phyloP scores from a whole-genome alignment of 1,140 invertebrate species.

The Orius insidiosus region DNA sequence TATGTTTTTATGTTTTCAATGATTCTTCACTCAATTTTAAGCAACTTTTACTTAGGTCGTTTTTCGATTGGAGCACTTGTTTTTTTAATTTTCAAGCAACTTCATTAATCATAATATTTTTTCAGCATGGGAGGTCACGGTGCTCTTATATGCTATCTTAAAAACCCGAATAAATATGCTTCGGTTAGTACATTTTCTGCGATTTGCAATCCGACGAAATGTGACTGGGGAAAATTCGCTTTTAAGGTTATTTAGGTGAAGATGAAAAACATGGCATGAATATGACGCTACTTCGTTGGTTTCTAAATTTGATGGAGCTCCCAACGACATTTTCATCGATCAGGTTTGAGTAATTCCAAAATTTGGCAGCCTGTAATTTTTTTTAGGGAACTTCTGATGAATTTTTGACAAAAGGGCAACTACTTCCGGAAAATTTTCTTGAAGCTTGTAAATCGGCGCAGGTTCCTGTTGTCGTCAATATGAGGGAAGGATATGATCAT shows the following conservation, averaged over 20 bases:
- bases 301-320: conserved; percentile 68
- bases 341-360: conserved; percentile 45
- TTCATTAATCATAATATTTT: conserved; percentile 18
- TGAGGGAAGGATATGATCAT: conserved; percentile 60
- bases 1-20: too few species aligned
- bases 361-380: conserved; percentile 5
- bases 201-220: conserved; percentile 73
- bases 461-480: conserved; percentile 51
- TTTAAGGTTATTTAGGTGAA: conserved; percentile 68
- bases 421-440: conserved; percentile 74
- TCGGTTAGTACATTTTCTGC: conserved; percentile 94
- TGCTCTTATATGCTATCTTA: conserved; percentile 77
- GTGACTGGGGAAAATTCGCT: conserved; percentile 81
- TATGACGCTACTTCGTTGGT: conserved; percentile 82
- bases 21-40: too few species aligned
- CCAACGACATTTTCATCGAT: conserved; percentile 72
- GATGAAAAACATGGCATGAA: conserved; percentile 49
- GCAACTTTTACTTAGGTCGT: too few species aligned
- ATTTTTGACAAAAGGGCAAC: conserved; percentile 58
- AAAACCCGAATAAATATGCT: conserved; percentile 78
- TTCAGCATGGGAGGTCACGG: conserved; percentile 94
- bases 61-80: too few species aligned
- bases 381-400: conserved; percentile 64
- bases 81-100: too few species aligned
- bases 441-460: conserved; percentile 47